Base-by-base conservation (phyloP, 2,888 invertebrate genomes). In the Bombylius major region DNA sequence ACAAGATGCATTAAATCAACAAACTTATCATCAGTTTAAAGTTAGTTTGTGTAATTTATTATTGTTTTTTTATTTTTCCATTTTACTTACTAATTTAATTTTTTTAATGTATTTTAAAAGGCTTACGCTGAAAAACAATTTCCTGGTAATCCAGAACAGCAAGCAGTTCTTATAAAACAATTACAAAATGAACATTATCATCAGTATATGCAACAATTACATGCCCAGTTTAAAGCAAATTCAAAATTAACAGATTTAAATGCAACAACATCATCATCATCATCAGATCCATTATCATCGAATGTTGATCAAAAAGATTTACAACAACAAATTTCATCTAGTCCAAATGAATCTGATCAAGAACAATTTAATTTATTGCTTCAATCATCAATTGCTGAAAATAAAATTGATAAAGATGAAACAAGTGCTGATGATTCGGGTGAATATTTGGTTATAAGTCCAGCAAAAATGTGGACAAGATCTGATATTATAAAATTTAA, bases 101-200 rank as follows among this genome's bases (percentile, higher is more conserved):
- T n/a, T 23, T 23, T 47, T 13, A 31, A 51, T 39, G n/a, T 54
- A 23, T 50, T 31, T 56, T 57, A 51, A 11, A 53, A 72, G 68
- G 82, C 86, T 57, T 96, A 99, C 72, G 93, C 98, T 0, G 91
- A 95, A 65, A 95, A 97, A 69, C 98, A 98, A 70, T 87, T 83
- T 68, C 87, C 88, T 1, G 86, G 84, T 4, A 87, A 88, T 71
- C 86, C 85, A 2, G 89, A 89, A 64, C 86, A 97, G 78, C 99
- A 99, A 79, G 94, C 90, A 0, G 82, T 91, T 47, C 78, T 99
- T 34, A 92, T 99, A 57, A 80, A 87, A 56, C 97, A 98, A 70
- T 77, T 99, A 50, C 99, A 99, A 75, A 97, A 97, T 65, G 96
- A 99, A 68, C 99, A 99, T 74, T 99, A 96, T 71, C 93, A 96